phyloP scores from a whole-genome alignment of 2,888 invertebrate species.

The Proisotoma minuta region DNA sequence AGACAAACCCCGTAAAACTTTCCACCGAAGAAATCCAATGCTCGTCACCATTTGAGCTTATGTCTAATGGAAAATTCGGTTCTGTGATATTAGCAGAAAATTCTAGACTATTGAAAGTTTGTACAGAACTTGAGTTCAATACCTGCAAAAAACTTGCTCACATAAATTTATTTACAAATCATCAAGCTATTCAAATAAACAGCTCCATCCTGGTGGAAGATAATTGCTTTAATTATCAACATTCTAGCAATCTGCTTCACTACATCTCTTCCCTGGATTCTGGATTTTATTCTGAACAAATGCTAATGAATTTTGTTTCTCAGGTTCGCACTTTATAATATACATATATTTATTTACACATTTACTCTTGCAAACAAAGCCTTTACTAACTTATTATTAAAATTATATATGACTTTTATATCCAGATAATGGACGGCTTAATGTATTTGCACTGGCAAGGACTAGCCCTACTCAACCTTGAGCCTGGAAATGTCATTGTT shows the following conservation, averaged over 20 bases:
- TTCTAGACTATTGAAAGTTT: slow-evolving; percentile 10
- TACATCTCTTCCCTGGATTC: slow-evolving; percentile 9
- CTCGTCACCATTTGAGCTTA: neutral
- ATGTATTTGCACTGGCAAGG: slow-evolving; percentile 86
- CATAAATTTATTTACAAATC: neutral
- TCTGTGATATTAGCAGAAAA: slow-evolving; percentile 11
- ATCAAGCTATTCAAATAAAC: slow-evolving; percentile 7
- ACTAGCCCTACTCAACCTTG: slow-evolving; percentile 60
- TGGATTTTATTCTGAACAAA: slow-evolving; percentile 21
- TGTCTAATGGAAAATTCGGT: slow-evolving; percentile 9
- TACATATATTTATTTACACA: too few species aligned
- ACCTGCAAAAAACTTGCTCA: neutral
- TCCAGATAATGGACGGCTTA: slow-evolving; percentile 70
- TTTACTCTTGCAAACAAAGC: too few species aligned
- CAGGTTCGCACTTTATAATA: slow-evolving; percentile 12
- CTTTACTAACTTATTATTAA: neutral
- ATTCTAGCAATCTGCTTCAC: slow-evolving; percentile 12
- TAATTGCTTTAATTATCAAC: neutral
- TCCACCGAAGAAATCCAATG: slow-evolving; percentile 5
- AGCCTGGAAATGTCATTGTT: slow-evolving; percentile 35
- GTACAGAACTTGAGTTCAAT: slow-evolving; percentile 6
- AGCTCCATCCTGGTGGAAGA: slow-evolving; percentile 4
- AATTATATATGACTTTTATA: neutral
- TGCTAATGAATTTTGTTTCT: slow-evolving; percentile 9
- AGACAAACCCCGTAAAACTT: slow-evolving; percentile 2